phyloP scores from a whole-genome alignment of 2,113 vertebrate genomes.

The Dromaius novaehollandiae region DNA sequence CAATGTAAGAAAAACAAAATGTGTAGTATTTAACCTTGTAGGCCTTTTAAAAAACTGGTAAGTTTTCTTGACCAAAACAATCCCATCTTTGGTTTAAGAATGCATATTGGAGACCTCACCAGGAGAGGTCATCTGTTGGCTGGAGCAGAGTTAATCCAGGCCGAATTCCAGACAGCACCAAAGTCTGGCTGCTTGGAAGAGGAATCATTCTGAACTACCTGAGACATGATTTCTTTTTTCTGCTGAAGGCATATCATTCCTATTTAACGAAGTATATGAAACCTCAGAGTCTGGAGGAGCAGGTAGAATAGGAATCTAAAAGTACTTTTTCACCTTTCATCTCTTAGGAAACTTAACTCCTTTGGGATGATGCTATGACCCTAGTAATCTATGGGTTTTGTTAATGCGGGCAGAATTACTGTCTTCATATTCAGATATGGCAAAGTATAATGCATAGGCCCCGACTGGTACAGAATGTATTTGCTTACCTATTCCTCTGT shows the following conservation, averaged over 20 bases:
- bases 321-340: not conserved
- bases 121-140: not conserved
- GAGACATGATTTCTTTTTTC: not conserved
- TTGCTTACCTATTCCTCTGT: not conserved
- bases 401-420: not conserved
- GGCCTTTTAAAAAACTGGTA: not conserved
- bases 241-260: not conserved
- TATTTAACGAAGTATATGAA: not conserved
- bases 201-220: not conserved
- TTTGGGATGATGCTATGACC: not conserved
- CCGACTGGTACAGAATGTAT: not conserved
- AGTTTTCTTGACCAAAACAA: not conserved
- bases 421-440: not conserved
- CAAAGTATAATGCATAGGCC: not conserved
- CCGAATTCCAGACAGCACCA: not conserved
- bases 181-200: not conserved
- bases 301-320: not conserved
- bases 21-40: not conserved
- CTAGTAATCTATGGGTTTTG: not conserved
- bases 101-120: not conserved
- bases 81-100: not conserved
- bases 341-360: not conserved
- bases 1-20: not conserved
- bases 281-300: not conserved
- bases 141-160: not conserved